phyloP scores from a whole-genome alignment of 2,113 vertebrate species.

The Oncorhynchus gorbuscha region DNA sequence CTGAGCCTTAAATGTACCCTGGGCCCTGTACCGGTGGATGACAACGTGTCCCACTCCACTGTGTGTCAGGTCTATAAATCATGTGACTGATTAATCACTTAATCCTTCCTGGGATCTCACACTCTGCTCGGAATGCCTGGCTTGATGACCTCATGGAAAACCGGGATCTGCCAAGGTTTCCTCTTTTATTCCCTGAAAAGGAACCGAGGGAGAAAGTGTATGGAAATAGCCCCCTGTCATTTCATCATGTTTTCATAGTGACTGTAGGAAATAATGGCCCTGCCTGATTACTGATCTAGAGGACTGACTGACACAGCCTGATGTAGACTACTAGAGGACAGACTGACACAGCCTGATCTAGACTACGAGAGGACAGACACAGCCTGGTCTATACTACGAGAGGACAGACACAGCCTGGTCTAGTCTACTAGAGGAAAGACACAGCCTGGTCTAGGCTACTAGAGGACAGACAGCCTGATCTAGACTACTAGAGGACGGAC shows the following conservation, averaged over 20 bases:
- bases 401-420: too few relatives aligned
- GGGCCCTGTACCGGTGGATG: slow-evolving; percentile 44
- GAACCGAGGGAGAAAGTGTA: slow-evolving; percentile 58
- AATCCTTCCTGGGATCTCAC: slow-evolving; percentile 59
- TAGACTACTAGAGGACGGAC: too few relatives aligned
- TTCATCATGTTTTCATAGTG: neutral
- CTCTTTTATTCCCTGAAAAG: slow-evolving; percentile 72
- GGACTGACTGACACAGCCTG: too few relatives aligned
- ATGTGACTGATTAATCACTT: slow-evolving; percentile 64
- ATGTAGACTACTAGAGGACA: too few relatives aligned
- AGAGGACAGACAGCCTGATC: too few relatives aligned
- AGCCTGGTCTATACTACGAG: too few relatives aligned
- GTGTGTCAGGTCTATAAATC: slow-evolving; percentile 66
- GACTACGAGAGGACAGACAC: too few relatives aligned
- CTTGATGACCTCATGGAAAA: slow-evolving; percentile 74
- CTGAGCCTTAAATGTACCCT: slow-evolving; percentile 19
- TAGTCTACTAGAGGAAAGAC: too few relatives aligned
- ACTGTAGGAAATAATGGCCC: neutral
- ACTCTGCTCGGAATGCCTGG: slow-evolving; percentile 62
- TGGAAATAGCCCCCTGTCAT: slow-evolving; percentile 46
- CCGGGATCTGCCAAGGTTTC: slow-evolving; percentile 64
- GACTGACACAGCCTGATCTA: too few relatives aligned
- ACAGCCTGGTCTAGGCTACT: too few relatives aligned
- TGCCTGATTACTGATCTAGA: neutral
- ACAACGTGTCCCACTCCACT: slow-evolving; percentile 45